These are phyloP conservation scores for Mycetomoellerius zeteki DNA, from an alignment of 1,140 invertebrate genomes.

Conservation along the genomic window DNA sequence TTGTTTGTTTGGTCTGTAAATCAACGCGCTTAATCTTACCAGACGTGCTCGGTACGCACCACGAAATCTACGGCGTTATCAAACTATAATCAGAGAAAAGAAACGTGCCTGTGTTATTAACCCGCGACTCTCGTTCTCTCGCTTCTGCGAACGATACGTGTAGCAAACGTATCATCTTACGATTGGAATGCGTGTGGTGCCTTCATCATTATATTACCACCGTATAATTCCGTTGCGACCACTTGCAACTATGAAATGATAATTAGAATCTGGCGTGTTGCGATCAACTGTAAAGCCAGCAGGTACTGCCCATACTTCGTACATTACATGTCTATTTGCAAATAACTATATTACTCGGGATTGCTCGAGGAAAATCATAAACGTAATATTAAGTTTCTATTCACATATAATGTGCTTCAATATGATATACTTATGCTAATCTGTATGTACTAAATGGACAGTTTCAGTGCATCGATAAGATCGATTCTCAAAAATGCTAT, in stretches of 20 bases:
- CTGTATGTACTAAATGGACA: not conserved
- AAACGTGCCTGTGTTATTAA: not conserved
- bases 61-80: slow-evolving; percentile 53
- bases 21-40: slow-evolving; percentile 39
- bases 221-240: slow-evolving; percentile 28
- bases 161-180: slow-evolving; percentile 48
- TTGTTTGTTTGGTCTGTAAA: slow-evolving; percentile 50
- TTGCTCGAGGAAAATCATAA: not conserved
- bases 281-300: not conserved
- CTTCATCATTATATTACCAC: slow-evolving; percentile 18
- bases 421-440: not conserved
- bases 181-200: slow-evolving; percentile 33
- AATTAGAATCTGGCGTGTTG: slow-evolving; percentile 48
- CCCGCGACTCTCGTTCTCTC: not conserved
- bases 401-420: not conserved
- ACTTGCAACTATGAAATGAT: slow-evolving; percentile 38
- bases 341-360: not conserved
- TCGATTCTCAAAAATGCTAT: not conserved
- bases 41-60: not conserved
- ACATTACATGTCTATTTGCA: slow-evolving; percentile 11
- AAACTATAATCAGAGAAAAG: slow-evolving; percentile 54
- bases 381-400: not conserved
- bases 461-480: not conserved
- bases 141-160: slow-evolving; percentile 32
- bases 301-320: not conserved